phyloP scores from a whole-genome alignment of 1,140 invertebrate species.

The Atta texana region DNA sequence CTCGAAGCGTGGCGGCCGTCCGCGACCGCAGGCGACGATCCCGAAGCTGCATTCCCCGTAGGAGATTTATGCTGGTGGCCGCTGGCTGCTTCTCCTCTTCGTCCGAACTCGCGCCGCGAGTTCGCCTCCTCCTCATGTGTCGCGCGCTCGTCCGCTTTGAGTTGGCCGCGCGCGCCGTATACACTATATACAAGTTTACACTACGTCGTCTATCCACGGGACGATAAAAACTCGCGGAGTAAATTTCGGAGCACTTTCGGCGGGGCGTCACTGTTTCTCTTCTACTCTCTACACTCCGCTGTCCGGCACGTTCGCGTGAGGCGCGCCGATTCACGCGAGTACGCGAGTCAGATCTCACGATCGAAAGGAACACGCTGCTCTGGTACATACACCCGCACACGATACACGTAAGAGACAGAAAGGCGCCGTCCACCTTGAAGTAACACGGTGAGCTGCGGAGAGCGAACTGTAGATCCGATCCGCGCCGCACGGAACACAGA shows the following conservation, averaged over 20 bases:
- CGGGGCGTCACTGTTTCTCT: constrained; percentile 9
- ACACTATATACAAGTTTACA: too few relatives aligned
- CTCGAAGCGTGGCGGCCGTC: constrained; percentile 42
- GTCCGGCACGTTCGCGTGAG: background rate
- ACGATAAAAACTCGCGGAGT: background rate
- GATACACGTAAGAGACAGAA: background rate
- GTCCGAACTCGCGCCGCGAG: constrained; percentile 6
- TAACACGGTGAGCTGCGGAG: constrained; percentile 45
- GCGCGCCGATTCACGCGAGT: background rate
- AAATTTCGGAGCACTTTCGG: constrained; percentile 14
- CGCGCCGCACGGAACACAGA: constrained; percentile 13
- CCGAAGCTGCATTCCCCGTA: constrained; percentile 43
- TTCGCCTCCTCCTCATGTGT: constrained; percentile 64
- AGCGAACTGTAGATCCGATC: constrained; percentile 66
- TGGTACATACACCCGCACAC: background rate
- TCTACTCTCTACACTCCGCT: background rate
- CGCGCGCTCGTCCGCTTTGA: constrained; percentile 24
- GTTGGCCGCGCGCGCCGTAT: constrained; percentile 4
- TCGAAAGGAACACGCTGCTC: background rate
- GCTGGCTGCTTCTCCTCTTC: constrained; percentile 28
- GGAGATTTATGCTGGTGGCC: background rate
- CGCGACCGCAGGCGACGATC: constrained; percentile 54
- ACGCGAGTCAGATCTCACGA: constrained; percentile 4
- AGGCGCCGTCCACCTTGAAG: background rate
- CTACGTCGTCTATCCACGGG: background rate